Percentiles rank a stretch among this genome's conserved stretches.
Evolutionary conservation across 2,888 invertebrate genomes (phyloP).

Genomic region (Chaitophorus viminalis): DNA sequence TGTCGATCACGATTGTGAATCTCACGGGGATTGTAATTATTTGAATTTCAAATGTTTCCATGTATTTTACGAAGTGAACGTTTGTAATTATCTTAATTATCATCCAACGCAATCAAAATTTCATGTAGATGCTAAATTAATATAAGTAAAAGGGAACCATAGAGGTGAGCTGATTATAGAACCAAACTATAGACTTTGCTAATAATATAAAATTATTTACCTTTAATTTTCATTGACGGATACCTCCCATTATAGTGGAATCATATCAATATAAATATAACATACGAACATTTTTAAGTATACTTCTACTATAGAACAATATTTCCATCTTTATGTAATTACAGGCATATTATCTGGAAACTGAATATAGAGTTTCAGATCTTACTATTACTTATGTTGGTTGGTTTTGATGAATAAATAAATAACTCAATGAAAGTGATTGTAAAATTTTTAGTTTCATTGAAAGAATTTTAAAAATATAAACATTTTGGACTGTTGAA

Average conservation of each 20-base stretch:
- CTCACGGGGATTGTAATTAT: background rate
- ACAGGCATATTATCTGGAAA: too few species aligned
- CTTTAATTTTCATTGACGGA: background rate
- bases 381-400: too few species aligned
- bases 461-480: too few species aligned
- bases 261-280: background rate
- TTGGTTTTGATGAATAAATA: too few species aligned
- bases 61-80: background rate
- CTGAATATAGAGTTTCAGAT: too few species aligned
- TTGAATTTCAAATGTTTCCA: constrained; percentile 33
- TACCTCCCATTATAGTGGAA: background rate
- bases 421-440: too few species aligned
- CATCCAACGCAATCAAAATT: background rate
- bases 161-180: constrained; percentile 1
- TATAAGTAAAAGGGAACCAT: constrained; percentile 18
- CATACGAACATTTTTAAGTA: too few species aligned
- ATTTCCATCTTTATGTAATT: too few species aligned
- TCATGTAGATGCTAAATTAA: constrained; percentile 34
- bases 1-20: constrained; percentile 18
- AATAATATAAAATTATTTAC: background rate
- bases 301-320: too few species aligned
- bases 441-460: too few species aligned
- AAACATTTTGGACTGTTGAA: too few species aligned
- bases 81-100: constrained; percentile 54
- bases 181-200: background rate